Conservation (phyloP, 2,888 invertebrate genomes). For the Teinopalpus imperialis region DNA sequence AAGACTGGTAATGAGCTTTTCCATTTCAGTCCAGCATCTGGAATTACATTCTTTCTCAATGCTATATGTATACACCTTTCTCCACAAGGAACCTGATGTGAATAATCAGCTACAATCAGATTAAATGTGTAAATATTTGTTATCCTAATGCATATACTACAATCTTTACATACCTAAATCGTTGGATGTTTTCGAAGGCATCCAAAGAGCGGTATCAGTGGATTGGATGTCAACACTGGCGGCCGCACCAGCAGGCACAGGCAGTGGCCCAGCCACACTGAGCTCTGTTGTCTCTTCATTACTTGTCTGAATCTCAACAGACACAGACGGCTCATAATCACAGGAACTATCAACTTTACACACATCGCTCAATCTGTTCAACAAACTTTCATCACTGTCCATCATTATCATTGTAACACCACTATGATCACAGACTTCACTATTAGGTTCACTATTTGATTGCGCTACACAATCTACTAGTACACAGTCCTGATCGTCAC, state of each 20-base stretch:
- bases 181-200: neutral
- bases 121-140: too few relatives aligned
- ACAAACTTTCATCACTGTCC: slow-evolving; percentile 30
- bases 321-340: slow-evolving; percentile 29
- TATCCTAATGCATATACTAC: too few relatives aligned
- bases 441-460: neutral
- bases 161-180: slow-evolving; percentile 30
- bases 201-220: slow-evolving; percentile 38
- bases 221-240: slow-evolving; percentile 37
- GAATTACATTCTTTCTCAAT: too few relatives aligned
- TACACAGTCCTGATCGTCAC: slow-evolving; percentile 13
- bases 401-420: slow-evolving; percentile 21
- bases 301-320: slow-evolving; percentile 29
- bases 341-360: slow-evolving; percentile 27
- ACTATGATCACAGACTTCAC: slow-evolving; percentile 24
- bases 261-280: slow-evolving; percentile 53
- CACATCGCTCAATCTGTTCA: slow-evolving; percentile 27
- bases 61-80: too few relatives aligned
- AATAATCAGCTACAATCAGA: too few relatives aligned
- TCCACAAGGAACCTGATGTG: too few relatives aligned
- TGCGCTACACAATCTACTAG: slow-evolving; percentile 7
- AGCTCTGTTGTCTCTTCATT: slow-evolving; percentile 21
- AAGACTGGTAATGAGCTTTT: too few relatives aligned
- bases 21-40: too few relatives aligned
- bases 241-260: slow-evolving; percentile 58